These are phyloP conservation scores for Cartodere bifasciata DNA, from an alignment of 2,888 invertebrate genomes.

Conservation along the genomic window DNA sequence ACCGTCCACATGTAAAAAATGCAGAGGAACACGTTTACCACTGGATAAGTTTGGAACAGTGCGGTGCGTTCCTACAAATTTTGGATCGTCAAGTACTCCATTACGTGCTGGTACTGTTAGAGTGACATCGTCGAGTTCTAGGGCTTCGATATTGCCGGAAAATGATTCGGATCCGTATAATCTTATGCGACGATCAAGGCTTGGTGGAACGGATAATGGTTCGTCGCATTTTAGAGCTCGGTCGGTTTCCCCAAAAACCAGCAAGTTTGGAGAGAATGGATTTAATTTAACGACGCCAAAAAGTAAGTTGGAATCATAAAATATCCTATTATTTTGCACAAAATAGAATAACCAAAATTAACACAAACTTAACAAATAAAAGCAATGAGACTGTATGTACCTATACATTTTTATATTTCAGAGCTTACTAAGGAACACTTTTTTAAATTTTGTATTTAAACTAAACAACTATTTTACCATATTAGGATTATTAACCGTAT, in stretches of 20 bases:
- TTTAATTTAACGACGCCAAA: too few relatives aligned
- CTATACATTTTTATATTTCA: too few relatives aligned
- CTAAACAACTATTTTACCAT: too few relatives aligned
- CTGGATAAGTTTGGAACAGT: slow-evolving; percentile 51
- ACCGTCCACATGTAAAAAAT: slow-evolving; percentile 70
- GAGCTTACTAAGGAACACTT: too few relatives aligned
- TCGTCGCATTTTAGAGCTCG: slow-evolving; percentile 32
- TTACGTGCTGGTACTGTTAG: slow-evolving; percentile 51
- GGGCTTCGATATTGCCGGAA: slow-evolving; percentile 51
- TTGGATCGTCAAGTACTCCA: slow-evolving; percentile 22
- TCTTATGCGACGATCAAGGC: slow-evolving; percentile 63
- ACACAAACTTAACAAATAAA: too few relatives aligned
- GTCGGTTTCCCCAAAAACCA: slow-evolving; percentile 34
- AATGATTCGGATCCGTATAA: slow-evolving; percentile 66
- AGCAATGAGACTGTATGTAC: too few relatives aligned
- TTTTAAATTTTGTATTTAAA: too few relatives aligned
- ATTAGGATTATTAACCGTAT: too few relatives aligned
- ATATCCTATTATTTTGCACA: too few relatives aligned
- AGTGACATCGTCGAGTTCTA: slow-evolving; percentile 42
- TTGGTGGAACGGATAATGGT: slow-evolving; percentile 46
- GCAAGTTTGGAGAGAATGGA: slow-evolving; percentile 12
- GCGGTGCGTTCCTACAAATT: slow-evolving; percentile 30
- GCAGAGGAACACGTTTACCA: slow-evolving; percentile 50
- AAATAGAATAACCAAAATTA: too few relatives aligned
- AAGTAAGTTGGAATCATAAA: too few relatives aligned